These are phyloP conservation scores for Elgaria multicarinata DNA, from an alignment of 2,113 vertebrate species.

Conservation along the genomic window DNA sequence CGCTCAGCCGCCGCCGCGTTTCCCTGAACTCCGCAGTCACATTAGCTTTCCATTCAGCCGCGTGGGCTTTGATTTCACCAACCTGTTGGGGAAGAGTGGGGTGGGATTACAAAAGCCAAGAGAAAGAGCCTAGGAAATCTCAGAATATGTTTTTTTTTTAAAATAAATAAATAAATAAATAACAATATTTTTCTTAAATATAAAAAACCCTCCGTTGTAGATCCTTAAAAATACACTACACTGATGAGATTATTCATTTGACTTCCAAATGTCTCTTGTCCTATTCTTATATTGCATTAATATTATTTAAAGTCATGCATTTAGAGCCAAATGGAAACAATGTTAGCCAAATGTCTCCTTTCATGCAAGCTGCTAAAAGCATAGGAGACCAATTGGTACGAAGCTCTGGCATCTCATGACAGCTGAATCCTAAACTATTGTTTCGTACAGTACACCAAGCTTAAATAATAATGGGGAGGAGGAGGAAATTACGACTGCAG, in stretches of 20 bases:
- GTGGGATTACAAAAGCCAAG: not conserved
- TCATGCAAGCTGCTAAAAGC: not conserved
- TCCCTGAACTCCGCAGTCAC: constrained; percentile 95
- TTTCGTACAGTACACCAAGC: not conserved
- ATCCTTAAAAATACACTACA: not conserved
- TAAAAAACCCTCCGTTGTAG: not conserved
- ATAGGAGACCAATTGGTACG: not conserved
- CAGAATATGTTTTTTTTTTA: not conserved
- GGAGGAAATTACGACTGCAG: not conserved
- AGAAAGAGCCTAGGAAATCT: not conserved
- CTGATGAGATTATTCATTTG: not conserved
- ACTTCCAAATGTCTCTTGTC: not conserved
- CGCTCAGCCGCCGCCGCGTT: constrained; percentile 91
- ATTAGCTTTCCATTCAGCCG: constrained; percentile 97
- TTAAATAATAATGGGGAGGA: not conserved
- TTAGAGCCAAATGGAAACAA: not conserved
- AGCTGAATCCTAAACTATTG: not conserved
- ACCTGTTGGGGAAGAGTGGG: constrained; percentile 82
- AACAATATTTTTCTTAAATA: not conserved
- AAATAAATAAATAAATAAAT: too few relatives aligned
- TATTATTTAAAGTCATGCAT: constrained; percentile 24
- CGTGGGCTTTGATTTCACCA: constrained; percentile 94
- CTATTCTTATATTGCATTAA: not conserved
- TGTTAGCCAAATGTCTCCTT: not conserved
- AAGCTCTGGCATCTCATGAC: not conserved